Base-by-base conservation (phyloP, 2,888 invertebrate species). In the Ectobius pallidus region DNA sequence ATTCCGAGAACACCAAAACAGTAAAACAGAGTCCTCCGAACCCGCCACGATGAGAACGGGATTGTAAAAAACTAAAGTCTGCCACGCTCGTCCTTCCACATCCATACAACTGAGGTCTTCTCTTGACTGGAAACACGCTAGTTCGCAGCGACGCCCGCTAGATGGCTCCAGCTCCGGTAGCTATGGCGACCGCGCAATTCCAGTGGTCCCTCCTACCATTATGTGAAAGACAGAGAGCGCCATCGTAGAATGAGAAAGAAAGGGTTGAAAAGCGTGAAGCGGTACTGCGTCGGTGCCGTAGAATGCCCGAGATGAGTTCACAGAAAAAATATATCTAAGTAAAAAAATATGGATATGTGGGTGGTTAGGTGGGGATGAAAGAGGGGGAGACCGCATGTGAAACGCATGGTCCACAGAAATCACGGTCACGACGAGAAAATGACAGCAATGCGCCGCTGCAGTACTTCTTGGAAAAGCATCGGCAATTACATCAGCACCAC, bases 121-220 rank as follows among this genome's bases (percentile, higher is more conserved):
- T 42, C 39, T 63, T 22, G 39, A 65, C 58, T 32, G 58, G 58
- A 65, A 44, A 25, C n/a, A 25, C 65, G 61, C 42, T 30, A 61
- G 71, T 71, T 49, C 32, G 16, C 46, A 32, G 58, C 73, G 69
- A 34, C 65, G 73, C 65, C 73, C 70, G 73, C 65, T 68, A 73
- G 73, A 73, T 70, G 70, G 65, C 55, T 52, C 65, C 63, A 67
- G 62, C 55, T 22, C 46, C 61, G 71, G 20, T 34, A 9, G 39
- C 14, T 39, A 65, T 44, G 65, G 65, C 65, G 65, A 65, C 65
- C 44, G 65, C 65, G 65, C 65, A 63, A 44, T 63, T 25, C 63
- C 63, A 22, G 39, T 22, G 27, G 27, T 44, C 46, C 44, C 65
- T 44, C 44, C 65, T 65, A 42, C 18, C 65, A 58, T 58, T 30